Conservation (phyloP, 2,797 vertebrate genomes). For the Ctenochaetus hawaiiensis region DNA sequence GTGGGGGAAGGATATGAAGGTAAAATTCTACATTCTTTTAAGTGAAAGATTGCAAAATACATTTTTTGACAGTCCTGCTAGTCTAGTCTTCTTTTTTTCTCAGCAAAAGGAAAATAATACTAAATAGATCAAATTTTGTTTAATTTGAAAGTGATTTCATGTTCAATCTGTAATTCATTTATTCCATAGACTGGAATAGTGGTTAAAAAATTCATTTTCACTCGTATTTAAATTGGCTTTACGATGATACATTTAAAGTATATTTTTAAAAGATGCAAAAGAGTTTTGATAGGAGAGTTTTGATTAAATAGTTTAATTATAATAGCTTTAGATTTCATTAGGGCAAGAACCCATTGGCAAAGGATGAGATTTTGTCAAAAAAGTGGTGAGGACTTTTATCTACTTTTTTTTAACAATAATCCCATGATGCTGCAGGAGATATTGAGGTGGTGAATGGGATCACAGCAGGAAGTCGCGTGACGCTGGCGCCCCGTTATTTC, state of each 20-base stretch:
- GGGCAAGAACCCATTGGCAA: not conserved
- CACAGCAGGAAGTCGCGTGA: not conserved
- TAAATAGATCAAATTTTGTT: too few species aligned
- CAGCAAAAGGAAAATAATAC: not conserved
- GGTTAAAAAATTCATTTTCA: too few species aligned
- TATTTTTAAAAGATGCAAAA: too few species aligned
- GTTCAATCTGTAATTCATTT: too few species aligned
- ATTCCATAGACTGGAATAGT: too few species aligned
- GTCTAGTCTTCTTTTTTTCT: too few species aligned
- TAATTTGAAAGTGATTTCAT: too few species aligned
- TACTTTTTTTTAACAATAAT: not conserved
- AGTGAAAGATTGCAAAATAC: not conserved
- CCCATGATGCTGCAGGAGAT: slow-evolving; percentile 71
- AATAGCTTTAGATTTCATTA: not conserved
- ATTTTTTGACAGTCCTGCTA: too few species aligned
- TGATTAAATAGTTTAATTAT: too few species aligned
- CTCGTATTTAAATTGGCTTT: too few species aligned
- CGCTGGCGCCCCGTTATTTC: not conserved
- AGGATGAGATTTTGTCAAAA: not conserved
- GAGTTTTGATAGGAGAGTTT: too few species aligned
- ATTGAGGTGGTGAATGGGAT: slow-evolving; percentile 79
- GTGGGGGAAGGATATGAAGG: slow-evolving; percentile 70
- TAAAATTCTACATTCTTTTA: slow-evolving; percentile 8
- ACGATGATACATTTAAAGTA: too few species aligned
- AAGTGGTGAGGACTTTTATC: not conserved